phyloP scores from a whole-genome alignment of 2,797 vertebrate genomes.

The Huso huso region DNA sequence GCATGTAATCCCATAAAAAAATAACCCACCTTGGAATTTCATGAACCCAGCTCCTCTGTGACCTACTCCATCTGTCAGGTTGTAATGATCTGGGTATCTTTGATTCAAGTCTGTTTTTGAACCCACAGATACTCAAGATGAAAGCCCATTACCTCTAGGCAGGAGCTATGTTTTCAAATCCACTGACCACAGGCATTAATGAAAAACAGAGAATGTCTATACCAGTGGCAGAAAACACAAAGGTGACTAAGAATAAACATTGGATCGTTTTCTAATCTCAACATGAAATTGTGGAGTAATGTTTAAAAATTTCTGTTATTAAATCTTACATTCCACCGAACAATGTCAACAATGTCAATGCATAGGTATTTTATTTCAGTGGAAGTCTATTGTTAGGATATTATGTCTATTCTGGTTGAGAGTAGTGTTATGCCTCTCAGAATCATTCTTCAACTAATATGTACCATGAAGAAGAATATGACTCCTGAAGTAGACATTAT shows the following conservation, averaged over 20 bases:
- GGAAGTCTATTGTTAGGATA: too few relatives aligned
- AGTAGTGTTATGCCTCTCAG: too few relatives aligned
- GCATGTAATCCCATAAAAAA: conserved; percentile 5
- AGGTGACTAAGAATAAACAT: conserved; percentile 47
- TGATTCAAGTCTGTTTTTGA: background rate
- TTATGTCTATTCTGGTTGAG: too few relatives aligned
- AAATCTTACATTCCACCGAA: conserved; percentile 30
- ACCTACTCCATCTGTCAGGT: conserved; percentile 5
- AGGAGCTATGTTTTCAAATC: conserved; percentile 13
- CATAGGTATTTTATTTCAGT: too few relatives aligned
- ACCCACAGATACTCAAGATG: conserved; percentile 8
- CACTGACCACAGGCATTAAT: conserved; percentile 12
- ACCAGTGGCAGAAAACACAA: conserved; percentile 19
- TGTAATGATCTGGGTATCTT: conserved; percentile 1
- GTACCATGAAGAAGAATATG: too few relatives aligned
- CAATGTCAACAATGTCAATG: too few relatives aligned
- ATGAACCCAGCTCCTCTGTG: conserved; percentile 4
- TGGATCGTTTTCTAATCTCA: conserved; percentile 30
- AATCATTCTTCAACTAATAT: too few relatives aligned
- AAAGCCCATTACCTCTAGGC: conserved; percentile 2
- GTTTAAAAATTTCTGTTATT: conserved; percentile 41
- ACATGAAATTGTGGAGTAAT: conserved; percentile 41
- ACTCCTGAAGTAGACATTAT: too few relatives aligned
- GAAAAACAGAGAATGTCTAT: conserved; percentile 20
- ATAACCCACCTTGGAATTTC: background rate